phyloP scores from a whole-genome alignment of 2,113 vertebrate genomes.

The Phycodurus eques region DNA sequence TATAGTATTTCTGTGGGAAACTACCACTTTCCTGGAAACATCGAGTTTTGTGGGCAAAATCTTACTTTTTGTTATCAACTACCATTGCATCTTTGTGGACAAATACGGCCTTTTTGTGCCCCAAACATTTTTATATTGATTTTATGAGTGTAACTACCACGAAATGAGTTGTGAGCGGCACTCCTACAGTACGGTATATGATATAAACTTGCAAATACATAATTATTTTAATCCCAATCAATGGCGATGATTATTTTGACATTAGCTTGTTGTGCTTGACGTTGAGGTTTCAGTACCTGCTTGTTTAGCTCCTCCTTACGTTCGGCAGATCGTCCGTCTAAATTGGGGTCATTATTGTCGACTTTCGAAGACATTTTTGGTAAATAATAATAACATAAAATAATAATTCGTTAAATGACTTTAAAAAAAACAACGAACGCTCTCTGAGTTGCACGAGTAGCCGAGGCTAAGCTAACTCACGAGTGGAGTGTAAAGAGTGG shows the following conservation, averaged over 20 bases:
- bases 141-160: not conserved
- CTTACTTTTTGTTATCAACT: too few species aligned
- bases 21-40: too few species aligned
- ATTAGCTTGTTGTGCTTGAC: not conserved
- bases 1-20: too few species aligned
- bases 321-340: not conserved
- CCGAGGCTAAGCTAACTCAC: not conserved
- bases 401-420: not conserved
- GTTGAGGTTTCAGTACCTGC: not conserved
- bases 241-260: not conserved
- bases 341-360: not conserved
- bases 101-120: not conserved
- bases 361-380: slow-evolving; percentile 6
- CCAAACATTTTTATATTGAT: not conserved
- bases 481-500: not conserved
- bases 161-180: not conserved
- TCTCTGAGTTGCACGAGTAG: not conserved
- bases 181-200: not conserved
- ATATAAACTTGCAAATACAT: not conserved
- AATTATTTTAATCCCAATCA: not conserved
- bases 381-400: not conserved
- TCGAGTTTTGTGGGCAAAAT: too few species aligned
- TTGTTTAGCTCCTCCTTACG: slow-evolving; percentile 10
- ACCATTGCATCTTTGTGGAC: not conserved
- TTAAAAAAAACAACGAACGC: not conserved